Evolutionary conservation across 2,113 vertebrate genomes (phyloP).

Genomic region (Tringa solitaria): DNA sequence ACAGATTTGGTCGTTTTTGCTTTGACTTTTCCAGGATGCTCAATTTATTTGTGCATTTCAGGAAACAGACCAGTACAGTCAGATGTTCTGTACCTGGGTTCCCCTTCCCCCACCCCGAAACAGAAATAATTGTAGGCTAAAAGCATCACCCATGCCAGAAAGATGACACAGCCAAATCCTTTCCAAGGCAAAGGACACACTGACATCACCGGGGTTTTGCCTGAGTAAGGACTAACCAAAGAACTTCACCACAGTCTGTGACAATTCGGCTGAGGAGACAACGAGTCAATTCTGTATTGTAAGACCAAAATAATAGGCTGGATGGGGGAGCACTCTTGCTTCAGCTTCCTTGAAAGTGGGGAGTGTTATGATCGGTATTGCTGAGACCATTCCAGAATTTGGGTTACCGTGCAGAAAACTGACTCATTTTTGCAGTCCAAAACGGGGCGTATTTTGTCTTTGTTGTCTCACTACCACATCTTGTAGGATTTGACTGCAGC

Average conservation of each 20-base stretch:
- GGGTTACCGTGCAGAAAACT: background rate
- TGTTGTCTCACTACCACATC: background rate
- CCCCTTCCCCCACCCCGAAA: background rate
- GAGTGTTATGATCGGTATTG: slow-evolving; percentile 44
- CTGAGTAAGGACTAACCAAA: background rate
- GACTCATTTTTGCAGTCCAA: background rate
- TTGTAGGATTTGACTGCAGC: slow-evolving; percentile 25
- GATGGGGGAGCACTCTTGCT: slow-evolving; percentile 16
- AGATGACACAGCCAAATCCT: slow-evolving; percentile 49
- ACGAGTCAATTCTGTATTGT: slow-evolving; percentile 51
- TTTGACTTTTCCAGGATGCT: slow-evolving; percentile 61
- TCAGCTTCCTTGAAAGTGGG: slow-evolving; percentile 54
- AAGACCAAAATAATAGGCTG: slow-evolving; percentile 39
- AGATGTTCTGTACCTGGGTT: slow-evolving; percentile 16
- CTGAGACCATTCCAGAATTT: slow-evolving; percentile 11
- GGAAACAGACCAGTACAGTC: slow-evolving; percentile 38
- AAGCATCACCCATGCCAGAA: slow-evolving; percentile 31
- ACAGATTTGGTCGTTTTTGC: slow-evolving; percentile 3
- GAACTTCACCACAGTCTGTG: background rate
- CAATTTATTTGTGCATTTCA: slow-evolving; percentile 64
- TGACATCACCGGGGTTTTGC: background rate
- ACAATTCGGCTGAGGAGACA: slow-evolving; percentile 13
- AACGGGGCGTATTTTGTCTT: background rate
- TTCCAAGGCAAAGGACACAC: background rate
- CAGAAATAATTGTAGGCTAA: slow-evolving; percentile 3